Evolutionary conservation across 2,113 vertebrate genomes (phyloP).

Genomic region (Passer montanus): DNA sequence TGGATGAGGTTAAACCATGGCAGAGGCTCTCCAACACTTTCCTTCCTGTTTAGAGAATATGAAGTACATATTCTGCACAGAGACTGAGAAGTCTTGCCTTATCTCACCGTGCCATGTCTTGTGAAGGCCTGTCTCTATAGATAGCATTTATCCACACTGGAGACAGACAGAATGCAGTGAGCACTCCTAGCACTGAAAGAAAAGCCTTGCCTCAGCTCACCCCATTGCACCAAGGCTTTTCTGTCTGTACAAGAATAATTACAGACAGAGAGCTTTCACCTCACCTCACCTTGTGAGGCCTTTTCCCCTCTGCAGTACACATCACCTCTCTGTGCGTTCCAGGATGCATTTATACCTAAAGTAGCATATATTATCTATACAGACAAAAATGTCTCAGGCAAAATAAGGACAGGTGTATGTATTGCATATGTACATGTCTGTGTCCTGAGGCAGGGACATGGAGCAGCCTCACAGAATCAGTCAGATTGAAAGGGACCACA

Average conservation of each 20-base stretch:
- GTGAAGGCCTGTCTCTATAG: background rate
- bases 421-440: fast-evolving
- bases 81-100: background rate
- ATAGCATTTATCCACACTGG: background rate
- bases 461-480: background rate
- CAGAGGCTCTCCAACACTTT: background rate
- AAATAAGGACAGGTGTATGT: fast-evolving
- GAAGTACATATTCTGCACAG: too few species aligned
- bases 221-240: background rate
- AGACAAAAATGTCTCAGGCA: background rate
- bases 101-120: background rate
- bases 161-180: background rate
- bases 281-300: background rate
- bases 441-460: too few species aligned
- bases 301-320: background rate
- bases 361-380: fast-evolving
- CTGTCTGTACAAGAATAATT: background rate
- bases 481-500: background rate
- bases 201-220: background rate
- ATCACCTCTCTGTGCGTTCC: background rate
- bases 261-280: background rate
- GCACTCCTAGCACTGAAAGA: background rate
- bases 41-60: background rate
- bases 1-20: background rate
- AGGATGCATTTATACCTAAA: background rate